These are phyloP conservation scores for Tachysurus vachellii DNA, from an alignment of 2,113 vertebrate genomes.

Conservation along the genomic window DNA sequence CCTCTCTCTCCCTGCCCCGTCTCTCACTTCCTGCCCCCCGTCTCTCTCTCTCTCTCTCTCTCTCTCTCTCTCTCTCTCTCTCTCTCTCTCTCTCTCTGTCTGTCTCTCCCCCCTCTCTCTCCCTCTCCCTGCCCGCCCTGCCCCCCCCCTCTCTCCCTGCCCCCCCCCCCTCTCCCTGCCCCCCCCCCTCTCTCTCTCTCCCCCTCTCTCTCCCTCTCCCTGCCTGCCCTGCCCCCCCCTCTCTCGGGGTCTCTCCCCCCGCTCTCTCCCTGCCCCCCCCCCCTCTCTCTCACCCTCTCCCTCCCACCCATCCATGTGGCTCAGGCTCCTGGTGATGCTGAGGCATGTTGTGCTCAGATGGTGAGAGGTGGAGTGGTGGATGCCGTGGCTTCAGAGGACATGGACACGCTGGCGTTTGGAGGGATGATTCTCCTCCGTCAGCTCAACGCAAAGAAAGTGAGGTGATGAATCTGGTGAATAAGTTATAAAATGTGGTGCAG, in stretches of 20 bases:
- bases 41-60: too few relatives aligned
- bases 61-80: too few relatives aligned
- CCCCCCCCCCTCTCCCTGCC: not conserved
- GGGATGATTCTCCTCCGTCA: slow-evolving; percentile 72
- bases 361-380: slow-evolving; percentile 66
- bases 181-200: not conserved
- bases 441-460: slow-evolving; percentile 67
- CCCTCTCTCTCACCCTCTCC: not conserved
- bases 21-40: too few relatives aligned
- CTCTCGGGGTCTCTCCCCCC: not conserved
- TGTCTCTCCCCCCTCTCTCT: too few relatives aligned
- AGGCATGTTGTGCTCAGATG: slow-evolving; percentile 75
- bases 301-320: not conserved
- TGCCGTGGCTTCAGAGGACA: slow-evolving; percentile 80
- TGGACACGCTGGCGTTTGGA: slow-evolving; percentile 81
- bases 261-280: not conserved
- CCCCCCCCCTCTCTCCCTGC: accelerated
- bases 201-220: not conserved
- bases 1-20: too few relatives aligned
- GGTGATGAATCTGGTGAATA: slow-evolving; percentile 55
- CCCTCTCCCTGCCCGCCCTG: not conserved
- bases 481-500: not conserved
- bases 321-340: slow-evolving; percentile 79
- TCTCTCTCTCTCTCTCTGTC: too few relatives aligned
- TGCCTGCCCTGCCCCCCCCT: not conserved